Percentiles rank a stretch among this genome's conserved stretches.
Conservation (phyloP, 2,797 vertebrate genomes). For the Anguilla obscura region DNA sequence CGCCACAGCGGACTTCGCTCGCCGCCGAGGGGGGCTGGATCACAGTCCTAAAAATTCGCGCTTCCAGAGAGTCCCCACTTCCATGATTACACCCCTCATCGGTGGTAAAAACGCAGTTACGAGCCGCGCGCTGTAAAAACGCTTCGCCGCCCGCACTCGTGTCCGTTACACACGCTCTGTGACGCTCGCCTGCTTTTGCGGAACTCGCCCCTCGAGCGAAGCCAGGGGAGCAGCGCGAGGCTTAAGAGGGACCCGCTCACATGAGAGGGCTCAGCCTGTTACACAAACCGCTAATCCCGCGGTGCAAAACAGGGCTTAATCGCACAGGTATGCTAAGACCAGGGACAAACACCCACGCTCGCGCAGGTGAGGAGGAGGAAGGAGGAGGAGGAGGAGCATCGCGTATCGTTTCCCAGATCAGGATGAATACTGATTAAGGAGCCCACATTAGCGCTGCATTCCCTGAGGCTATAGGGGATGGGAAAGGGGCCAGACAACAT, state of each 20-base stretch:
- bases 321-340: conserved; percentile 58
- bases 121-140: background rate
- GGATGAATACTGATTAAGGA: background rate
- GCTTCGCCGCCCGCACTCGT: background rate
- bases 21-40: background rate
- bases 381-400: background rate
- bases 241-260: conserved; percentile 8
- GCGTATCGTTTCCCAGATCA: background rate
- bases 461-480: background rate
- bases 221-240: background rate
- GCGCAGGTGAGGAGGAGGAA: background rate
- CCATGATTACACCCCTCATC: background rate
- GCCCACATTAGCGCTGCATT: background rate
- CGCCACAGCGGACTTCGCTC: too few relatives aligned
- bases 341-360: conserved; percentile 39
- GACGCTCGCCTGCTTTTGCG: background rate
- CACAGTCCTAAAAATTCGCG: background rate
- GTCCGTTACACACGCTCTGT: background rate
- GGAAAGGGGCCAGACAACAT: background rate
- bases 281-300: conserved; percentile 60
- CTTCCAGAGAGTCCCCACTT: background rate
- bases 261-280: conserved; percentile 49
- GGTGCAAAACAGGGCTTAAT: conserved; percentile 54
- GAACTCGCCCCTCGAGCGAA: background rate
- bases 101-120: background rate